Evolutionary conservation across 2,113 vertebrate species (phyloP), one percentile per base, ranked within the genome.

Genomic region (Ophiodon elongatus): DNA sequence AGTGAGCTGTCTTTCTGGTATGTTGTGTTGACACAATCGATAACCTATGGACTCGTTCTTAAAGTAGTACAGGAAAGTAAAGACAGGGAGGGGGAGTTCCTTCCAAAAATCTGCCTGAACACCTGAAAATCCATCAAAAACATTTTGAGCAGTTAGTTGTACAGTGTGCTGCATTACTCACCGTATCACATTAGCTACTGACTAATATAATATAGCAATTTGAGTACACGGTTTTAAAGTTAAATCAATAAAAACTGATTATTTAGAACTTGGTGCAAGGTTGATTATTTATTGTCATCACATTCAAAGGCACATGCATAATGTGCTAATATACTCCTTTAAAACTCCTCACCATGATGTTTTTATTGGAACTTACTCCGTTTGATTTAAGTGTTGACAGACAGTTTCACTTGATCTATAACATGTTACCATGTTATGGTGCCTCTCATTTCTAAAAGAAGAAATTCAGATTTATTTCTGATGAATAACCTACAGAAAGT

Each of bases 21-120:
- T 79, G 70, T 41, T 76, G 69, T 72, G 83, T 56, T 72, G 39
- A 75, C 29, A 41, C 5, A 13, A 33, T 15, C 14, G 8, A 69
- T 73, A 67, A 57, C 59, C 60, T 62, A 3, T 74, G 50, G 17
- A 23, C 76, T 21, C 52, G 19, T 71, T 43, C 19, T 62, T 39
- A 43, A 85, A 83, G 65, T 71, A 59, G 59, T 37, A 6, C 27
- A 31, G 7, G 33, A 37, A 60, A n/a, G 70, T 54, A 39, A 45
- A 62, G 45, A 19, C 3, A 71, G 25, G 39, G 23, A 21, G 14
- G 45, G 45, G 21, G 3, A 29, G 39, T 10, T 54, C 6, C 21
- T 4, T 23, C 13, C 0, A 39, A 66, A 78, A 25, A 52, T 52
- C 54, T 23, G 50, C 50, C 52, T 54, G 31, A 62, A 15, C n/a